phyloP scores from a whole-genome alignment of 2,113 vertebrate species.

The Promerops cafer region DNA sequence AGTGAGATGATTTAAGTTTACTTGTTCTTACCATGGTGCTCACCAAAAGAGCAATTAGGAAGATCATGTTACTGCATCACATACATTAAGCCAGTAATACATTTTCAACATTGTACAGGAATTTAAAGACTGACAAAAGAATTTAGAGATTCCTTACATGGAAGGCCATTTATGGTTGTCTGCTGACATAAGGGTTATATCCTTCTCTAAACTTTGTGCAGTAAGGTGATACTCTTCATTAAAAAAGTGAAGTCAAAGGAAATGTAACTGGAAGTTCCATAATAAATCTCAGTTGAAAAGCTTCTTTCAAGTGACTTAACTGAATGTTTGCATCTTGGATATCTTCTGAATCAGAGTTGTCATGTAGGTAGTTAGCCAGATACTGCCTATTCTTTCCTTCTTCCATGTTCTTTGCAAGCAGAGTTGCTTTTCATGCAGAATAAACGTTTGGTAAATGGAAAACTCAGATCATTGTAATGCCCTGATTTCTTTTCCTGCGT shows the following conservation, averaged over 20 bases:
- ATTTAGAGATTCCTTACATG: background rate
- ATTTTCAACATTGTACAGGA: background rate
- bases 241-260: background rate
- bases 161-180: background rate
- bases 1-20: background rate
- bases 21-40: background rate
- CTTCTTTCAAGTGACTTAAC: background rate
- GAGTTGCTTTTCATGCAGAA: background rate
- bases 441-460: background rate
- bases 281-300: background rate
- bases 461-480: background rate
- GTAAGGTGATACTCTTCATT: background rate
- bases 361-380: background rate
- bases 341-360: background rate
- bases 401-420: background rate
- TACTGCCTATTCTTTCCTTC: background rate
- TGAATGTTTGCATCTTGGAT: background rate
- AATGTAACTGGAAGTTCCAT: background rate
- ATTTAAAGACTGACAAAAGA: background rate
- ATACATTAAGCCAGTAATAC: background rate
- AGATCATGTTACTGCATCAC: background rate
- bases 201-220: background rate
- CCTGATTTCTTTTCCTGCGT: background rate
- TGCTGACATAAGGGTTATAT: background rate
- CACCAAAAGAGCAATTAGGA: background rate